These are phyloP conservation scores for Rhinichthys klamathensis DNA, from an alignment of 2,113 vertebrate genomes.

Conservation along the genomic window DNA sequence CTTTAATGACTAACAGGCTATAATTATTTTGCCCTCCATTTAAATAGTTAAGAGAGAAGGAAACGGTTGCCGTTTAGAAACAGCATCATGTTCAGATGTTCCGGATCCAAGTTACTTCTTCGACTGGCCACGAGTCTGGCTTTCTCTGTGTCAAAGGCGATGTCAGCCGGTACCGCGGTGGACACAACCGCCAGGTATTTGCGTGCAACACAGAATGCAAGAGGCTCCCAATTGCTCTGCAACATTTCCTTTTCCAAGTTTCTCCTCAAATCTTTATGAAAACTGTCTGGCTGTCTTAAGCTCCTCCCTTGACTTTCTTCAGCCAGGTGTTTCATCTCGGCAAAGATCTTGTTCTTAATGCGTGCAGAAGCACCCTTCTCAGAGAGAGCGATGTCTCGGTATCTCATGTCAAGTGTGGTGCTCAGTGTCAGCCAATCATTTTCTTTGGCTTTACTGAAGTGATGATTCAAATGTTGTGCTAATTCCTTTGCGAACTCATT, in stretches of 20 bases:
- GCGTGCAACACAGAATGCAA: slow-evolving; percentile 35
- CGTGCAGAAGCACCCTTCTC: not conserved
- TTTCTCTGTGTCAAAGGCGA: slow-evolving; percentile 3
- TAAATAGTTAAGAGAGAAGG: not conserved
- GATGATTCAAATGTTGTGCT: not conserved
- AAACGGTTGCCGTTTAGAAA: slow-evolving; percentile 43
- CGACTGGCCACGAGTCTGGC: not conserved
- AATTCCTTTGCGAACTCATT: not conserved
- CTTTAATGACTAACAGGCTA: not conserved
- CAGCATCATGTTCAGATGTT: slow-evolving; percentile 46
- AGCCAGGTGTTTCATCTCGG: not conserved
- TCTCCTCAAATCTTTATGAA: not conserved
- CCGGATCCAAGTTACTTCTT: slow-evolving; percentile 16
- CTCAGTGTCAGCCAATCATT: slow-evolving; percentile 16
- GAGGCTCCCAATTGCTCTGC: not conserved
- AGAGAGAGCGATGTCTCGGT: not conserved
- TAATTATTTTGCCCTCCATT: not conserved
- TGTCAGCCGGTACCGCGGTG: not conserved
- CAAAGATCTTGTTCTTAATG: not conserved
- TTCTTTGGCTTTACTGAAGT: not conserved
- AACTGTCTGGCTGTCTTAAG: not conserved
- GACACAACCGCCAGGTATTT: slow-evolving; percentile 28
- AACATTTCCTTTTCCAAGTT: not conserved
- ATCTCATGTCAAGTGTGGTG: slow-evolving; percentile 40
- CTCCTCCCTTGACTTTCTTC: not conserved